Evolutionary conservation across 2,888 invertebrate species (phyloP), one percentile per base, ranked within the genome.

Genomic region (Polia nebulosa): DNA sequence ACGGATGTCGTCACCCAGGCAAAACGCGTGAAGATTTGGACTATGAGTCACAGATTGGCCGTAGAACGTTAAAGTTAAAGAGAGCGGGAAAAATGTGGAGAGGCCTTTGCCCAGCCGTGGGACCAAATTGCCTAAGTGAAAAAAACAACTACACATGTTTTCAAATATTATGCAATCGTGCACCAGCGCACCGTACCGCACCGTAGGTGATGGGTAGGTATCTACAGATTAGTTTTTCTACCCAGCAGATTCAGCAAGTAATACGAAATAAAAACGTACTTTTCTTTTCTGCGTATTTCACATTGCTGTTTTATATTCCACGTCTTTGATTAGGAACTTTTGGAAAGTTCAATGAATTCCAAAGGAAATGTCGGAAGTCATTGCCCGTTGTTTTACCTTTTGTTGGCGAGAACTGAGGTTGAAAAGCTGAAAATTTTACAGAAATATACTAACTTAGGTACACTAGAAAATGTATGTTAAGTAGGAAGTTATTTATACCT

Each of bases 241-340:
- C 20, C 7, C 17, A 22, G 3, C 13, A 32, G 9, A 9, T 11
- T 11, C 41, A 68, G 20, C 13, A 34, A 34, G 39, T 20, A 25
- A 25, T 22, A 22, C 20, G 7, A 47, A 58, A 41, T 9, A 5
- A n/a, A 25, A 44, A 36, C n/a, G 3, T 20, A 11, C 13, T 45
- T 51, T 36, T 39, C 17, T 39, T 41, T 47, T 34, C 3, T 22
- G 20, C 13, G 13, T 17, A 45, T 41, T 70, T 63, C n/a, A 34
- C 20, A 34, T 34, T 62, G 29, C 36, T 32, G 32, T 47, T 70
- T 53, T 15, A 29, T 41, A 49, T 29, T 63, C 53, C 36, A 53
- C 47, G 39, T 63, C n/a, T 41, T 63, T 27, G 44, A 53, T 34
- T 67, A 47, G n/a, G n/a, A 73, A 73, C 27, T 73, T 63, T 71